phyloP scores from a whole-genome alignment of 2,113 vertebrate genomes.

The Acanthisitta chloris region DNA sequence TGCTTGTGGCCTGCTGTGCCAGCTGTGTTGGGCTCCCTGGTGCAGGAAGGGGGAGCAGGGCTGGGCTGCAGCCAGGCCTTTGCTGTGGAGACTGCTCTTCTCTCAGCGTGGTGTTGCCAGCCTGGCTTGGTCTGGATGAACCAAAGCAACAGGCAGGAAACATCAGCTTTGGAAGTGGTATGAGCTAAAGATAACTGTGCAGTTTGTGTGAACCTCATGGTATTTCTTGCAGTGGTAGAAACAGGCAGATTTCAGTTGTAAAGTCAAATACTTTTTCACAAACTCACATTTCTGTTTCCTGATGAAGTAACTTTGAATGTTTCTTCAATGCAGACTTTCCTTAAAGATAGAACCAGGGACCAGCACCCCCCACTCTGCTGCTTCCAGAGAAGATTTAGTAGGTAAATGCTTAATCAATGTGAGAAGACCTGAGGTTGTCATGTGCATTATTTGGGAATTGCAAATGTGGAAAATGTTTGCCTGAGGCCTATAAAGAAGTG shows the following conservation, averaged over 20 bases:
- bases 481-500: conserved; percentile 20
- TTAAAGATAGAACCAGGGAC: conserved; percentile 96
- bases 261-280: not conserved
- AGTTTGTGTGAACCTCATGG: not conserved
- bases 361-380: conserved; percentile 90
- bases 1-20: not conserved
- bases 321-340: conserved; percentile 83
- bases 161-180: not conserved
- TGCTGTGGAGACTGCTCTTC: not conserved
- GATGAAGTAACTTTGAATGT: conserved; percentile 28
- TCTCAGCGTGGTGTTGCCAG: not conserved
- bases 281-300: not conserved
- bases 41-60: not conserved
- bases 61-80: not conserved
- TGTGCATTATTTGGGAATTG: conserved; percentile 46
- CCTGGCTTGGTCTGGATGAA: not conserved
- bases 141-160: not conserved
- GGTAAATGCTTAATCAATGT: conserved; percentile 74
- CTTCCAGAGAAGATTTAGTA: conserved; percentile 91
- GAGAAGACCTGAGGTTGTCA: not conserved
- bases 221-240: not conserved
- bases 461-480: not conserved
- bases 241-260: not conserved
- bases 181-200: not conserved
- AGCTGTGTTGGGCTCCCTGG: fast-evolving